phyloP scores from a whole-genome alignment of 2,888 invertebrate species.

The Hyposoter dolosus region DNA sequence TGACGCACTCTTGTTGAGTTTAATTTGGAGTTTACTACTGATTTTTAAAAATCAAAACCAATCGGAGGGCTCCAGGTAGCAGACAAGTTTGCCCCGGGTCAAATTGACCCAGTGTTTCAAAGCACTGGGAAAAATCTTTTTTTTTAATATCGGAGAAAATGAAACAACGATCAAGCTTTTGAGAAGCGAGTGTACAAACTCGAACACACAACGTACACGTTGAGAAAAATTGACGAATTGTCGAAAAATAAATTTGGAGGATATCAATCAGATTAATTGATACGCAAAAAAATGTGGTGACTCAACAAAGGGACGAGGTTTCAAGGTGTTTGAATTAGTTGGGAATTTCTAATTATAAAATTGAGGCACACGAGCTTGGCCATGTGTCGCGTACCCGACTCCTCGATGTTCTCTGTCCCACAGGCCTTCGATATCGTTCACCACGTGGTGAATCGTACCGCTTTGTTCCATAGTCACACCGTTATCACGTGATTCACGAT shows the following conservation, averaged over 20 bases:
- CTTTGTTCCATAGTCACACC: constrained; percentile 53
- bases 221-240: not conserved
- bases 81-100: too few relatives aligned
- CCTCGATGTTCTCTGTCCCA: constrained; percentile 25
- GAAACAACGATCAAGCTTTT: too few relatives aligned
- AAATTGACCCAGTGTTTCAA: too few relatives aligned
- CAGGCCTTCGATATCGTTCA: constrained; percentile 23
- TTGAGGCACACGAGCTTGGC: constrained; percentile 4
- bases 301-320: not conserved
- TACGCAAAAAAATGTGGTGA: not conserved
- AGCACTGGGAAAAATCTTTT: too few relatives aligned
- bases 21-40: too few relatives aligned
- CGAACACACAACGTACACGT: not conserved
- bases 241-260: not conserved
- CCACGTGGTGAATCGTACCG: constrained; percentile 50
- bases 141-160: too few relatives aligned
- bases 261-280: not conserved
- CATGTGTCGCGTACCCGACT: not conserved
- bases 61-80: too few relatives aligned
- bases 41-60: too few relatives aligned
- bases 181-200: too few relatives aligned
- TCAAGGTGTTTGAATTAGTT: not conserved
- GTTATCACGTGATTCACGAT: constrained; percentile 56
- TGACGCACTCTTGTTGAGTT: too few relatives aligned
- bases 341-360: constrained; percentile 48